Evolutionary conservation across 2,113 vertebrate genomes (phyloP).

Genomic region (Acanthochromis polyacanthus): DNA sequence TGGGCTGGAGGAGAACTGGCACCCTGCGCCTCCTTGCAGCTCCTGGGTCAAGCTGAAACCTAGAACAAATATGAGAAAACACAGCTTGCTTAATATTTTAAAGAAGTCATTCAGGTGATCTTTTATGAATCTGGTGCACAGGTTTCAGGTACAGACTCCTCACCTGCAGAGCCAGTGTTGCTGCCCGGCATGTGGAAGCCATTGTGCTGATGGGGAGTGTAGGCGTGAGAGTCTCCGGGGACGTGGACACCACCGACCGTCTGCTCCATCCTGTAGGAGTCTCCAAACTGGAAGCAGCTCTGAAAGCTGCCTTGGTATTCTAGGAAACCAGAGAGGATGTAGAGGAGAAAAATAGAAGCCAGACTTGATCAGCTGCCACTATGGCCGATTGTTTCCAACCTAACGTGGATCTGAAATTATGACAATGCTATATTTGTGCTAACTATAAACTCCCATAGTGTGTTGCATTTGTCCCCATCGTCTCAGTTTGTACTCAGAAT

Average conservation of each 20-base stretch:
- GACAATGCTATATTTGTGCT: conserved; percentile 72
- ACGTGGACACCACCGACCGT: conserved; percentile 84
- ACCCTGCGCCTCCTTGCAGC: conserved; percentile 85
- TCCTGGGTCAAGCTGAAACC: conserved; percentile 91
- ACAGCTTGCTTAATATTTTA: not conserved
- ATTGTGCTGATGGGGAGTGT: conserved; percentile 89
- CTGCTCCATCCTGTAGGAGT: conserved; percentile 93
- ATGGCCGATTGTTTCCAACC: conserved; percentile 52
- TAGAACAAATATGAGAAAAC: conserved; percentile 65
- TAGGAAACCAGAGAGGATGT: conserved; percentile 73
- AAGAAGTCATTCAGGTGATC: not conserved
- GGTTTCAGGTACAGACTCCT: not conserved
- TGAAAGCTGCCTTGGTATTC: conserved; percentile 98
- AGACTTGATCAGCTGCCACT: conserved; percentile 56
- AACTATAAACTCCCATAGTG: conserved; percentile 38
- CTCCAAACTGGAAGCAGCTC: conserved; percentile 94
- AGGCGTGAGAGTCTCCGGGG: conserved; percentile 87
- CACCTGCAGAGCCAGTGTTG: conserved; percentile 88
- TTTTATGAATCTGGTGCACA: not conserved
- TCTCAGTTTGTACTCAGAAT: conserved; percentile 63
- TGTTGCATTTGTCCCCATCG: conserved; percentile 58
- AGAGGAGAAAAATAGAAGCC: conserved; percentile 45
- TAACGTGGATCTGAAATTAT: conserved; percentile 35
- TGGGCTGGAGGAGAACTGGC: conserved; percentile 85
- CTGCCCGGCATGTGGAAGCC: conserved; percentile 89